Base-by-base conservation (phyloP, 2,888 invertebrate species). In the Folsomia manolachei region DNA sequence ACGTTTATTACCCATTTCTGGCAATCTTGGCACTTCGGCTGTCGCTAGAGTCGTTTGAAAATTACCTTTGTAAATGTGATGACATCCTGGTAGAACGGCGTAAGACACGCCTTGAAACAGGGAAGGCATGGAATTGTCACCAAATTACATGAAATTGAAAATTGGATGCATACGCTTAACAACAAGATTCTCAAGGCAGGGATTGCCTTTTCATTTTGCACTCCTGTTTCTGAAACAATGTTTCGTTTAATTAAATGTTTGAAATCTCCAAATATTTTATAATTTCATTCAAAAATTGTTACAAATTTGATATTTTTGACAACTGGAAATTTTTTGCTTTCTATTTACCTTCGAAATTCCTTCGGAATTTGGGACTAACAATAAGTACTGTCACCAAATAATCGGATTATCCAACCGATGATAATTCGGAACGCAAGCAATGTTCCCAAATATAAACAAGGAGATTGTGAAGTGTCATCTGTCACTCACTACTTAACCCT, bases 341-440 rank as follows among this genome's bases (percentile, higher is more conserved):
- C n/a, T n/a, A n/a, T n/a, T n/a, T n/a, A n/a, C n/a, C n/a, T n/a
- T n/a, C n/a, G n/a, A n/a, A n/a, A n/a, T n/a, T n/a, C n/a, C n/a
- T n/a, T n/a, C n/a, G n/a, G n/a, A n/a, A n/a, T n/a, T n/a, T n/a
- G n/a, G n/a, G n/a, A 4, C 39, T 39, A 39, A 39, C 39, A 39
- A 39, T 39, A 39, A n/a, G 39, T 14, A 39, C 39, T 39, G 4
- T 39, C 39, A 4, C 39, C 7, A 14, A 9, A 9, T 39, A 4
- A 39, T 56, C 21, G 7, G 56, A 14, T 56, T 56, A 56, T 56
- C 21, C 4, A 56, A 7, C 19, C 56, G 56, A 4, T 4, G 56
- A 56, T 56, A 56, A 56, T 56, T 18, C 56, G 56, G 56, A 56
- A 56, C n/a, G 56, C 56, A 56, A 56, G n/a, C n/a, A 56, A 19